Conservation (phyloP, 2,113 vertebrate species). For the Microtus oregoni region DNA sequence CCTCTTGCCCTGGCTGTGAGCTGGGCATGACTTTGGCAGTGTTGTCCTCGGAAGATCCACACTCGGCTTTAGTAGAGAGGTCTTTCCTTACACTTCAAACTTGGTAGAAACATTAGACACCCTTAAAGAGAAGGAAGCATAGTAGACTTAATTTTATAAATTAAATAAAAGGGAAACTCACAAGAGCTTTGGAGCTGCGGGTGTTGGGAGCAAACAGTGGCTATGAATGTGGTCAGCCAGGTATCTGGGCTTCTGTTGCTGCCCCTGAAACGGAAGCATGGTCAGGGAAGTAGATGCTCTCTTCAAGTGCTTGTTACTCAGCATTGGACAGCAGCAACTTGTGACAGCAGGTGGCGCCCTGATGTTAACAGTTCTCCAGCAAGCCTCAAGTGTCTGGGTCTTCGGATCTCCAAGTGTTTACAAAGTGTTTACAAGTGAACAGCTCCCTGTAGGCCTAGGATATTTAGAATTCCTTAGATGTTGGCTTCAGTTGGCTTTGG, state of each 20-base stretch:
- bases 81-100: not conserved
- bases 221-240: not conserved
- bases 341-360: not conserved
- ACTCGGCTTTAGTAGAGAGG: not conserved
- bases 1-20: not conserved
- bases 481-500: not conserved
- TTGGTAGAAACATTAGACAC: not conserved
- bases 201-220: not conserved
- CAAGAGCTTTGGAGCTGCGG: not conserved
- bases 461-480: not conserved
- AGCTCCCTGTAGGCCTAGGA: not conserved
- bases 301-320: not conserved
- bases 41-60: not conserved
- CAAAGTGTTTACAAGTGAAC: not conserved
- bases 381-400: not conserved
- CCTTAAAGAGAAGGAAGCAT: not conserved
- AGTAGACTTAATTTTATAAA: not conserved
- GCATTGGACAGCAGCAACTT: not conserved
- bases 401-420: not conserved
- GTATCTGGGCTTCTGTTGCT: not conserved
- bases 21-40: not conserved
- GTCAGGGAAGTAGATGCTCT: too few relatives aligned
- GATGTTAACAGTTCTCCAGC: not conserved
- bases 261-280: too few relatives aligned
- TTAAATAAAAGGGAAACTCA: not conserved